phyloP scores from a whole-genome alignment of 92 coral and sea anemone genomes.

The Palythoa heliodiscus region DNA sequence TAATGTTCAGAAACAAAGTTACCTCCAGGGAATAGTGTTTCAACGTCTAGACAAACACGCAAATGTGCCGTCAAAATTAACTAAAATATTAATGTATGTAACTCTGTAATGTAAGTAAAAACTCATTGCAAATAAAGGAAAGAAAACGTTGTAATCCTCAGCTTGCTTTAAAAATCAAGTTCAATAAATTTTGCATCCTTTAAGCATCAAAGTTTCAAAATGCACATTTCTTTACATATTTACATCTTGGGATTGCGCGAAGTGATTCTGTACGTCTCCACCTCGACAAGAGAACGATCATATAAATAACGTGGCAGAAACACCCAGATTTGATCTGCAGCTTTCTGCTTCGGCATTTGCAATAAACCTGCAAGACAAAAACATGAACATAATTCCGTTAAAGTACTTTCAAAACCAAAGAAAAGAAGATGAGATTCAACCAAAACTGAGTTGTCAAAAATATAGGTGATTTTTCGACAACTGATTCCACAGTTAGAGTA shows the following conservation, averaged over 20 bases:
- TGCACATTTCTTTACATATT: constrained; percentile 32
- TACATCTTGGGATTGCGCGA: constrained; percentile 27
- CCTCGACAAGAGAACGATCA: constrained; percentile 6
- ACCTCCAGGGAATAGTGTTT: background rate
- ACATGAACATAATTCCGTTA: background rate
- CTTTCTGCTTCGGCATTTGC: constrained; percentile 24
- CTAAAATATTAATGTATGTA: background rate
- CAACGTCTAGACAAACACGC: background rate
- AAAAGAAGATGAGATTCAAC: background rate
- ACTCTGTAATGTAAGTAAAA: background rate
- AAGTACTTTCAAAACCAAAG: background rate
- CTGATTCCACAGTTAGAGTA: background rate
- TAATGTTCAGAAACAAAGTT: background rate
- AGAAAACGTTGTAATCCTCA: background rate
- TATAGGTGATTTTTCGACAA: background rate
- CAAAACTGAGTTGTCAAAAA: background rate
- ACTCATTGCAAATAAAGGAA: background rate
- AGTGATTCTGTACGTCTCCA: constrained; percentile 34
- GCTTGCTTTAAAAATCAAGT: constrained; percentile 20
- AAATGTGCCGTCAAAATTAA: background rate
- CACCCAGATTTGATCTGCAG: constrained; percentile 41
- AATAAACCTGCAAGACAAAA: constrained; percentile 13
- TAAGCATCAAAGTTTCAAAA: constrained; percentile 3
- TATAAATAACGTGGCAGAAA: constrained; percentile 29
- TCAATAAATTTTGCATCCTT: constrained; percentile 11